Base-by-base conservation (phyloP, 2,113 vertebrate species). In the Prochilodus magdalenae region DNA sequence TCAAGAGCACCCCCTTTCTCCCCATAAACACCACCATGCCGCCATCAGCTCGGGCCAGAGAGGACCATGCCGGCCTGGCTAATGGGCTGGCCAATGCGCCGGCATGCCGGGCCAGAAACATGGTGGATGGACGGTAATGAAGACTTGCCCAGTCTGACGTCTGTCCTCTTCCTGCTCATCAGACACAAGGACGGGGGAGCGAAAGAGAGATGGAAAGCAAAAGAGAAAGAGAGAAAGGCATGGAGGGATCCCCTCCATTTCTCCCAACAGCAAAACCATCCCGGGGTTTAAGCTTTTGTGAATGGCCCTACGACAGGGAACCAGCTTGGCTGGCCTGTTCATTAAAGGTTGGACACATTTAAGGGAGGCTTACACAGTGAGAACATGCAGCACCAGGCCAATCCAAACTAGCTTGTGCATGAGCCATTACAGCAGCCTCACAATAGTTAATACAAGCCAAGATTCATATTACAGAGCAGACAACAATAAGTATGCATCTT, bases 121-220 rank as follows among this genome's bases (percentile, higher is more conserved):
- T 84, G 87, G 78, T 86, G 83, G 81, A 91, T 60, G 83, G 86
- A 83, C 88, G 83, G 87, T 92, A 91, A 93, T 91, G 91, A 94
- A 91, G 89, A 92, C 77, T 63, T 73, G 81, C 81, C 84, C 85
- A 59, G 87, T 60, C 83, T 84, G 85, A 77, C 55, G 81, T 79
- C 87, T 67, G 60, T 86, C 76, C 87, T 77, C 40, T 82, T 60
- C 80, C 59, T 79, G 76, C 69, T 77, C 71, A 82, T 84, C 83
- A 82, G 80, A 84, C 74, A 77, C 75, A 73, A 83, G 74, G 65
- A 81, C 55, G 20, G 5, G 60, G 74, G 59, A 59, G 22, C 12
- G 36, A 53, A 72, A 26, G 24, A 55, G 51, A 63, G 55, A 44
- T 26, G 44, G 53, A 18, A 22, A 59, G 30, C 16, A 44, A 11